Percentiles rank a stretch among this genome's conserved stretches.
Evolutionary conservation across 1,140 invertebrate species (phyloP).

Genomic region (Harlomillsia oculata): DNA sequence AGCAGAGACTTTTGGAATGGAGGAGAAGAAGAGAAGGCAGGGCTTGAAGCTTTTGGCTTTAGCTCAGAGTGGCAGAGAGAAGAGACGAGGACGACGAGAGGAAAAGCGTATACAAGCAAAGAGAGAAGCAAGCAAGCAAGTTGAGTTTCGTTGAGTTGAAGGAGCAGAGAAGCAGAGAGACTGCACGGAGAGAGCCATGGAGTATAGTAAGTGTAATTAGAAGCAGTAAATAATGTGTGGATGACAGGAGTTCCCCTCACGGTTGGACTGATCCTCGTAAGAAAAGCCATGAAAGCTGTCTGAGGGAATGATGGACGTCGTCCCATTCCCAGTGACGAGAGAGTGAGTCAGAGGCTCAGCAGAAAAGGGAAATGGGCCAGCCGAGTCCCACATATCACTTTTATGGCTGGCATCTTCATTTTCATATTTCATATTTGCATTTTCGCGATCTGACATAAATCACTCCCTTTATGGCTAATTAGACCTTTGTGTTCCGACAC

Average conservation of each 20-base stretch:
- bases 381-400: conserved; percentile 27
- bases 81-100: neutral
- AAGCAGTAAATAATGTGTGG: conserved; percentile 30
- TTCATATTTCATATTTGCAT: conserved; percentile 36
- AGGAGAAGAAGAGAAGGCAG: neutral
- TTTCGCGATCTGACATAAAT: conserved; percentile 33
- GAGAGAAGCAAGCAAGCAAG: no score
- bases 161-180: neutral
- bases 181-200: conserved; percentile 1
- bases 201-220: conserved; percentile 34
- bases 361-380: conserved; percentile 28
- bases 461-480: conserved; percentile 36
- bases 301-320: conserved; percentile 33
- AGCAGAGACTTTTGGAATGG: neutral
- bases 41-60: neutral
- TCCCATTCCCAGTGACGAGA: conserved; percentile 29
- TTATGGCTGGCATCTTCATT: conserved; percentile 32
- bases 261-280: conserved; percentile 30
- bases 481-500: conserved; percentile 33
- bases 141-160: neutral
- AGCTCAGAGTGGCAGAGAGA: neutral
- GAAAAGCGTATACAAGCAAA: neutral
- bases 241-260: conserved; percentile 33
- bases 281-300: conserved; percentile 30
- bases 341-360: conserved; percentile 30